Evolutionary conservation across 2,113 vertebrate species (phyloP).

Genomic region (Paramormyrops kingsleyae): DNA sequence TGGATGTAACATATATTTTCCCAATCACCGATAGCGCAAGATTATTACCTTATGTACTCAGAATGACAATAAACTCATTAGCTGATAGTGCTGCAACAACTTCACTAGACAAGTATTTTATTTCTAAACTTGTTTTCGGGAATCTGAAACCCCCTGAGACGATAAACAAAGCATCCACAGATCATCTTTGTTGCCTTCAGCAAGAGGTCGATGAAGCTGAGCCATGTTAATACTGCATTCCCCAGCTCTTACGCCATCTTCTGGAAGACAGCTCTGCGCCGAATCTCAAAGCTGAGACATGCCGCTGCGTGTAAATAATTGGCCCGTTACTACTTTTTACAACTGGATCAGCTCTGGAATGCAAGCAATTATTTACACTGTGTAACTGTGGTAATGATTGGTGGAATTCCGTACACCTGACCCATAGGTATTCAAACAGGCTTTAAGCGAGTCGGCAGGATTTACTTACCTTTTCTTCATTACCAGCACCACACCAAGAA

Average conservation of each 20-base stretch:
- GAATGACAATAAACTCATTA: not conserved
- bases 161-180: not conserved
- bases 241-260: not conserved
- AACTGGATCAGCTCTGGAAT: not conserved
- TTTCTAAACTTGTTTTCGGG: not conserved
- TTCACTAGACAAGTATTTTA: not conserved
- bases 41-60: not conserved
- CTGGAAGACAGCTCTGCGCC: not conserved
- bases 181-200: not conserved
- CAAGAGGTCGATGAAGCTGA: not conserved
- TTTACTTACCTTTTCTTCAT: slow-evolving; percentile 92
- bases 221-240: not conserved
- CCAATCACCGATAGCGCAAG: not conserved
- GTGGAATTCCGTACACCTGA: not conserved
- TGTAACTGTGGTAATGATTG: not conserved
- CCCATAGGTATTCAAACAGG: not conserved
- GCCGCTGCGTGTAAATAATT: not conserved
- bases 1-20: not conserved
- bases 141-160: not conserved
- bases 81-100: not conserved
- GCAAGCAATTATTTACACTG: not conserved
- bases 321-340: not conserved
- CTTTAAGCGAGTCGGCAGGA: not conserved
- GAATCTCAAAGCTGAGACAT: not conserved
- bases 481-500: slow-evolving; percentile 75